Conservation (phyloP, 2,797 vertebrate species). For the Natrix natrix region DNA sequence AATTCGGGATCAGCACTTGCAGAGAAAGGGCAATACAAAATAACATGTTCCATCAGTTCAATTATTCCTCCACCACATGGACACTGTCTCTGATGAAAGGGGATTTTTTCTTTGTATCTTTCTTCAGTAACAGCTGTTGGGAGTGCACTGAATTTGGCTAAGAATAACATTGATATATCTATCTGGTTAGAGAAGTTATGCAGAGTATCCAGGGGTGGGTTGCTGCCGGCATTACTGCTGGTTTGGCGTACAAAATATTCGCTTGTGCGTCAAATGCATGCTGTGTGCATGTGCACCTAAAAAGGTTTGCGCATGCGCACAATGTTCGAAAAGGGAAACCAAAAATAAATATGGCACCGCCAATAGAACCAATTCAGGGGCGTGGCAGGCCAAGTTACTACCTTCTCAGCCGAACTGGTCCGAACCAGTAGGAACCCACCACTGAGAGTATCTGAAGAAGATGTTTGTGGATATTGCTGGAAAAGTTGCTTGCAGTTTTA, state of each 20-base stretch:
- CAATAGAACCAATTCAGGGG: too few relatives aligned
- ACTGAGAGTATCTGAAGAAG: neutral
- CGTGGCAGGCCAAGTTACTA: too few relatives aligned
- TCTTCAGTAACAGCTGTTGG: neutral
- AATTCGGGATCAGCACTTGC: neutral
- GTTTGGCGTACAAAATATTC: too few relatives aligned
- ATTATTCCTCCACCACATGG: neutral
- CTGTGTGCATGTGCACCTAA: too few relatives aligned
- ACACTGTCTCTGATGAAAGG: neutral
- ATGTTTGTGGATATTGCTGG: neutral
- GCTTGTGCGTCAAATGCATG: too few relatives aligned
- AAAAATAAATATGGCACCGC: too few relatives aligned
- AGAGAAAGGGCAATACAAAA: neutral
- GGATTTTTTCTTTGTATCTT: neutral
- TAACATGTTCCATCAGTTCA: neutral
- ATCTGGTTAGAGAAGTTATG: neutral
- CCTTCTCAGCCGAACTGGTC: too few relatives aligned
- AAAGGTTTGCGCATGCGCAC: too few relatives aligned
- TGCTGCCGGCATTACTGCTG: too few relatives aligned
- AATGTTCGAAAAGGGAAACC: too few relatives aligned
- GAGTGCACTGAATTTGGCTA: neutral
- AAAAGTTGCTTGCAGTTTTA: neutral
- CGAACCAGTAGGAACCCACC: too few relatives aligned
- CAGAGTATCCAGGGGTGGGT: neutral
- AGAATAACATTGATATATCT: neutral